Percentiles rank a stretch among this genome's conserved stretches.
These are phyloP conservation scores for Leuctra nigra DNA, from an alignment of 2,888 invertebrate genomes.

Conservation along the genomic window DNA sequence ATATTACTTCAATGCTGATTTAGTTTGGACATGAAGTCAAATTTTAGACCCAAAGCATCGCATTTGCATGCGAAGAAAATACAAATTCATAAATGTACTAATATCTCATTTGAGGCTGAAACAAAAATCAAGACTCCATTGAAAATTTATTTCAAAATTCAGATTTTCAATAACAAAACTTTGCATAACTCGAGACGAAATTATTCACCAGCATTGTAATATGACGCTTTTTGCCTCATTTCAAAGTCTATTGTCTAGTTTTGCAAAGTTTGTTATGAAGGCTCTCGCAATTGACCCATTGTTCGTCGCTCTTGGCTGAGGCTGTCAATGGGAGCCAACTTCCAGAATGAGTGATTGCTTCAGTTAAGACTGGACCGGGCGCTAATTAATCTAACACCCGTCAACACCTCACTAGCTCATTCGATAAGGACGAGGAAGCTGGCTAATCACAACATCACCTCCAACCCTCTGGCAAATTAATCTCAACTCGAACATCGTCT, in stretches of 20 bases:
- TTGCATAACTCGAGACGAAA: slow-evolving; percentile 10
- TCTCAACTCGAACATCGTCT: slow-evolving; percentile 4
- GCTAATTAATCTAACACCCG: slow-evolving; percentile 14
- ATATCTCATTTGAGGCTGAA: neutral
- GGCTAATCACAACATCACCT: slow-evolving; percentile 13
- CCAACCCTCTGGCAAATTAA: slow-evolving; percentile 8
- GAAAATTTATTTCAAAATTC: slow-evolving; percentile 4
- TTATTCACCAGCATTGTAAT: slow-evolving; percentile 11
- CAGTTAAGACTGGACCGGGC: neutral
- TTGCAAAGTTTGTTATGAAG: slow-evolving; percentile 12
- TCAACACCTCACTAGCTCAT: slow-evolving; percentile 11
- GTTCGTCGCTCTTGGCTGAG: neutral
- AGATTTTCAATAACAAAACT: neutral
- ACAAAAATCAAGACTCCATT: neutral
- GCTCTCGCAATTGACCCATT: slow-evolving; percentile 8
- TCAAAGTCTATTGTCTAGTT: slow-evolving; percentile 10
- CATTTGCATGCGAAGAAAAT: neutral
- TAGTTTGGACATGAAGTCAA: no score
- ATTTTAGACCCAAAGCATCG: neutral
- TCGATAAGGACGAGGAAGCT: slow-evolving; percentile 10
- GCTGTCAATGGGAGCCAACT: slow-evolving; percentile 7
- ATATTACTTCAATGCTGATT: neutral
- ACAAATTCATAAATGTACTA: neutral
- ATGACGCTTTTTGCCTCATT: slow-evolving; percentile 5
- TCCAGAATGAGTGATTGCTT: slow-evolving; percentile 11